Conservation (phyloP, 2,888 invertebrate species). For the Stenolophus ochropezus region DNA sequence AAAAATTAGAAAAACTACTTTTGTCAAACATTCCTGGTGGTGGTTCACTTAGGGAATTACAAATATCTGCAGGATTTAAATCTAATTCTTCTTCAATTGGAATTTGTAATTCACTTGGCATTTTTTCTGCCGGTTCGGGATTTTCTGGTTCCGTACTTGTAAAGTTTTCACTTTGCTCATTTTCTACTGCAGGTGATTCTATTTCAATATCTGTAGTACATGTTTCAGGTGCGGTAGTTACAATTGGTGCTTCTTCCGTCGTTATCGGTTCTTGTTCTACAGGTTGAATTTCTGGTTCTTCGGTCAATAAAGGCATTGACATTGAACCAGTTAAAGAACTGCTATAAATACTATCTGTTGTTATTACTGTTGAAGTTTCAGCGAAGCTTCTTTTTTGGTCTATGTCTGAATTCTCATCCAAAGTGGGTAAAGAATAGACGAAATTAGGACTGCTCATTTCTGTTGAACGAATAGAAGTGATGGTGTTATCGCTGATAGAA, state of each 20-base stretch:
- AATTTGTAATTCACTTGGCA: conserved; percentile 43
- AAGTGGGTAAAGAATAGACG: conserved; percentile 69
- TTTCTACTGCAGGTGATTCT: background rate
- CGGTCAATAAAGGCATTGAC: conserved; percentile 79
- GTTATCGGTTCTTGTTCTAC: conserved; percentile 56
- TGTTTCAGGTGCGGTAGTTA: background rate
- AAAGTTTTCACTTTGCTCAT: conserved; percentile 1
- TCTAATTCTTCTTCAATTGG: conserved; percentile 56
- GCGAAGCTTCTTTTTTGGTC: conserved; percentile 65
- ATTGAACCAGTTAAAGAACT: conserved; percentile 72
- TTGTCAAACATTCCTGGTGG: conserved; percentile 67
- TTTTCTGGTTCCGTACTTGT: background rate
- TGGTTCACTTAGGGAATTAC: conserved; percentile 72
- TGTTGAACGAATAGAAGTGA: conserved; percentile 73
- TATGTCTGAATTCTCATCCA: conserved; percentile 68
- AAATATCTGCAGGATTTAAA: conserved; percentile 67
- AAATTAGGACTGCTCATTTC: conserved; percentile 70
- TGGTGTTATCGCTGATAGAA: conserved; percentile 82
- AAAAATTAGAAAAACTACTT: conserved; percentile 51
- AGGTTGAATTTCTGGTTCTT: conserved; percentile 71
- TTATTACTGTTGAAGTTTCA: conserved; percentile 69
- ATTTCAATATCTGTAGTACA: conserved; percentile 22
- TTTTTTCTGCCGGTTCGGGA: conserved; percentile 1
- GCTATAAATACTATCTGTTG: conserved; percentile 69
- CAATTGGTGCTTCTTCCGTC: conserved; percentile 46